These are phyloP conservation scores for Malurus melanocephalus DNA, from an alignment of 2,113 vertebrate species.

Conservation along the genomic window DNA sequence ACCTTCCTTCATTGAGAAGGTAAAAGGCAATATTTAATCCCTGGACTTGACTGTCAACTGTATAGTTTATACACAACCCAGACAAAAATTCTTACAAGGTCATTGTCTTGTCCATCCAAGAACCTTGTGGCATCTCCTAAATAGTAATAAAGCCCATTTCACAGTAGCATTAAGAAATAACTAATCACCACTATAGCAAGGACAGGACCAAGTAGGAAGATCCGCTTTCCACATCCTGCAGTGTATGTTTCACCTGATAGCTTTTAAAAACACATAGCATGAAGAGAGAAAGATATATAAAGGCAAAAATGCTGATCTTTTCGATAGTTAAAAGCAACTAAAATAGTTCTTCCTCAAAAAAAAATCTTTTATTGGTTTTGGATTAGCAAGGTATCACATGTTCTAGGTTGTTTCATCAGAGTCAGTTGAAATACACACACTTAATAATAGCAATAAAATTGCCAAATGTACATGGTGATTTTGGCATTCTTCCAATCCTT, in stretches of 20 bases:
- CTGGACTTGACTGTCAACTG: not conserved
- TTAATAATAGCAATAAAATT: not conserved
- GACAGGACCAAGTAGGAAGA: not conserved
- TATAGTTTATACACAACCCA: not conserved
- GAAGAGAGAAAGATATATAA: not conserved
- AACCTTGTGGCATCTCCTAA: not conserved
- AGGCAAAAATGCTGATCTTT: not conserved
- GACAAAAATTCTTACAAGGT: not conserved
- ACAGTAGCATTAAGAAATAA: not conserved
- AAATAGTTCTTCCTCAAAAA: not conserved
- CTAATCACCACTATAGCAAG: not conserved
- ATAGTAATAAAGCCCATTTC: not conserved
- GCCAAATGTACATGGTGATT: not conserved
- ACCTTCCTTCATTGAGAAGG: not conserved
- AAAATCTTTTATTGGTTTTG: not conserved
- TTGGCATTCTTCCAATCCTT: not conserved
- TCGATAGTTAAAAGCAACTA: not conserved
- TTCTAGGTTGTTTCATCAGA: not conserved
- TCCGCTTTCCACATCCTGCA: not conserved
- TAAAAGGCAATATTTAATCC: not conserved
- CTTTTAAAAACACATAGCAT: not conserved
- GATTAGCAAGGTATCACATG: not conserved
- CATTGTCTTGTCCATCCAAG: not conserved
- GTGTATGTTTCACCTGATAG: not conserved
- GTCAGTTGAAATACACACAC: not conserved